phyloP scores from a whole-genome alignment of 1,140 invertebrate genomes.

The Plectrocnemia conspersa region DNA sequence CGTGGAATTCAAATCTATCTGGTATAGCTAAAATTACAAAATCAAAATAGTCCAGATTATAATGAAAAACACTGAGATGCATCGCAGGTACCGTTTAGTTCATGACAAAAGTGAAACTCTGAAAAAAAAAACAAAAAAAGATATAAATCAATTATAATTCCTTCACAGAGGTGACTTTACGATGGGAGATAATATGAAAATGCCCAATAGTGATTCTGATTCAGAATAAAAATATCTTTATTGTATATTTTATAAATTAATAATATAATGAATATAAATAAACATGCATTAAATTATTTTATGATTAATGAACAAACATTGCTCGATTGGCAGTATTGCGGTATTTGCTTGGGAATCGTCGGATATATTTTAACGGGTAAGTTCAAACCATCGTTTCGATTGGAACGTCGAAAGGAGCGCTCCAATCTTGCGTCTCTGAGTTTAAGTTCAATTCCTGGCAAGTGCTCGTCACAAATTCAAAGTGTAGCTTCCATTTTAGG shows the following conservation, averaged over 20 bases:
- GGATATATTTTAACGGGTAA: slow-evolving; percentile 89
- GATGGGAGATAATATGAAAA: too few species aligned
- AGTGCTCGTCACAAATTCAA: slow-evolving; percentile 90
- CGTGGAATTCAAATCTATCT: too few species aligned
- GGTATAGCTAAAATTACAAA: too few species aligned
- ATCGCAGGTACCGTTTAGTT: too few species aligned
- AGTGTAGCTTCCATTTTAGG: slow-evolving; percentile 89
- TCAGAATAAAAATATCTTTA: slow-evolving; percentile 31
- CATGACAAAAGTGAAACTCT: too few species aligned
- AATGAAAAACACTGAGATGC: too few species aligned
- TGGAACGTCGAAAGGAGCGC: slow-evolving; percentile 75
- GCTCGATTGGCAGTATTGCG: slow-evolving; percentile 50
- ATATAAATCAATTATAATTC: too few species aligned
- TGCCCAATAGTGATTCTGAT: too few species aligned
- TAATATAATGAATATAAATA: slow-evolving; percentile 13
- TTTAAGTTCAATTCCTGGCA: slow-evolving; percentile 43
- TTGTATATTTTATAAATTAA: slow-evolving; percentile 24
- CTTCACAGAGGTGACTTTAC: too few species aligned
- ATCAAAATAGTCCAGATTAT: too few species aligned
- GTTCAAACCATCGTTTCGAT: slow-evolving; percentile 98
- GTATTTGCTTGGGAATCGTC: slow-evolving; percentile 77
- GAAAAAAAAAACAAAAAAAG: too few species aligned
- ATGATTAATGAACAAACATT: slow-evolving; percentile 48
- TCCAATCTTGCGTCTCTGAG: slow-evolving; percentile 63
- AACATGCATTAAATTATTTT: slow-evolving; percentile 38